Evolutionary conservation across 2,797 vertebrate genomes (phyloP), one percentile per base, ranked within the genome.

Genomic region (Ateles fusciceps): DNA sequence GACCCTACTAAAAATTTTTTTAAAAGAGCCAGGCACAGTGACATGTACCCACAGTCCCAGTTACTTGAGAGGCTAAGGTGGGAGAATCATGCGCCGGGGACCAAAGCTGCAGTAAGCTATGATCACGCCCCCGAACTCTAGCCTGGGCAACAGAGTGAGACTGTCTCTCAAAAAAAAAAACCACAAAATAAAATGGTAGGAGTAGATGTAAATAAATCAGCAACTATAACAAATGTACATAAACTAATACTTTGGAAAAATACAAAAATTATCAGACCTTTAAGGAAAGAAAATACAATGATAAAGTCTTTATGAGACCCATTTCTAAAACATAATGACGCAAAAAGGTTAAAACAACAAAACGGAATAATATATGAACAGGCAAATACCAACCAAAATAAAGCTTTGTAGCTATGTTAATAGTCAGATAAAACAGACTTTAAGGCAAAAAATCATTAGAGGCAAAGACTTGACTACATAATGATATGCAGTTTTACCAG

Each of bases 321-420:
- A 92, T 64, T 72, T 94, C 81, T 94, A 91, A 92, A 87, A 93
- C 33, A 75, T 24, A 95, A 83, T 76, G 48, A 94, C 24, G 30
- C 44, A 72, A 76, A 91, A 80, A 91, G 42, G 7, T 42, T 78
- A 50, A 83, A 85, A 94, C 33, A 42, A 80, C 72, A 91, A 92
- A 83, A 89, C 64, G 4, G 89, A 83, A 22, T 46, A 93, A 71
- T 52, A 84, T 11, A 28, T 28, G 5, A 85, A 48, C 2, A 59
- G 72, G 59, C 21, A 91, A 93, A 86, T 50, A 55, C 14, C 61
- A 93, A 84, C 30, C 36, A 84, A 75, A 89, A 64, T 48, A 44
- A 75, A 79, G 55, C 17, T 86, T 30, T 85, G 19, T 64, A 75
- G 14, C 74, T 50, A 46, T 44, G 36, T 55, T 57, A 87, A 17